Evolutionary conservation across 2,797 vertebrate species (phyloP), one percentile per base, ranked within the genome.

Genomic region (Ataeniobius toweri): DNA sequence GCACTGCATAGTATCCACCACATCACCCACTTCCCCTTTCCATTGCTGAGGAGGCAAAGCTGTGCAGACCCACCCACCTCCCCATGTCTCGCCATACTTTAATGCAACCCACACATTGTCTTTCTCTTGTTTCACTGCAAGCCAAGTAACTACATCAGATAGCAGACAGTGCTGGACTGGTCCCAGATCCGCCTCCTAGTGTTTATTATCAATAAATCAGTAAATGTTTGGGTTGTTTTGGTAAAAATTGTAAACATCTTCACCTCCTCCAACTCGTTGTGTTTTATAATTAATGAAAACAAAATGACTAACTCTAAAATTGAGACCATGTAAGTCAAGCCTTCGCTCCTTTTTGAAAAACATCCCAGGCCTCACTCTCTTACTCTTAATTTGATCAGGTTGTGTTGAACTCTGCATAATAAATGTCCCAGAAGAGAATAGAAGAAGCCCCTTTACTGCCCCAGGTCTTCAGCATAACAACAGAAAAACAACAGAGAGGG

Each of bases 11-110:
- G 83, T 76, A 84, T 91, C 89, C 90, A 94, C 94, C 89, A 88
- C 94, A 91, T 89, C 92, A 87, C 90, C 93, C 93, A 94, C 93
- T 95, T 95, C 94, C 94, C 93, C 90, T 92, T 94, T 93, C 74
- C 78, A 87, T 74, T 93, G 91, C 94, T 93, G 92, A 93, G 89
- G 87, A 88, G 88, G 92, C 92, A 86, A 87, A 91, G 90, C 84
- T 85, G 79, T 53, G n/a, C 39, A 26, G 82, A 86, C 87, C 91
- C 82, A 89, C 90, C 91, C 87, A 72, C 80, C 81, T 79, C 67
- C 65, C 83, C 41, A 55, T 78, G 82, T 86, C 83, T 85, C 59
- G 31, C 76, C 83, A 82, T 86, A 81, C 77, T 82, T 80, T 79
- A 81, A 74, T 77, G 73, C 84, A 89, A 89, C 78, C 84, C 78